Percentiles rank a stretch among this genome's conserved stretches.
These are phyloP conservation scores for Ramazzottius varieornatus DNA, from an alignment of 2,888 invertebrate species.

Conservation along the genomic window DNA sequence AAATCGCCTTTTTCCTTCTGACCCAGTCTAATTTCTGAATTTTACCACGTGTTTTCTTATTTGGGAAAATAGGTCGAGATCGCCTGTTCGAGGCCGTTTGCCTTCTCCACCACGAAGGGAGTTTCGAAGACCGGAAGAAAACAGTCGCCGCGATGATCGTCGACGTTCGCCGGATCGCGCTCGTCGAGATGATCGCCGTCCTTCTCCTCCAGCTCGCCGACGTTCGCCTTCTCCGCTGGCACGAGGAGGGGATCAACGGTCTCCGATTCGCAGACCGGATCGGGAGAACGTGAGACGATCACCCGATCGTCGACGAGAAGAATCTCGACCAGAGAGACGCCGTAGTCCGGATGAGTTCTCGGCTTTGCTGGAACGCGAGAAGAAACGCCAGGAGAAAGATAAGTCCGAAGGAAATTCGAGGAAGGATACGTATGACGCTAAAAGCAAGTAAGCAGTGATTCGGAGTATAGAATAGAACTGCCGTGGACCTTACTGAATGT, in stretches of 20 bases:
- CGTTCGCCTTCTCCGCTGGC: not conserved
- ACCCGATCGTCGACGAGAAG: no score
- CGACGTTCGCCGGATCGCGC: not conserved
- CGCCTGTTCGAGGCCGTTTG: not conserved
- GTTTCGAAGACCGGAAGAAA: not conserved
- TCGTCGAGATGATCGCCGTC: not conserved
- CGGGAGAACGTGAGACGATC: not conserved
- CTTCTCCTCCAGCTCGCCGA: not conserved
- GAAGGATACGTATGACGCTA: not conserved
- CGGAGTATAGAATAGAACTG: not conserved
- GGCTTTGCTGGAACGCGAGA: not conserved
- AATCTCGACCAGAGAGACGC: no score
- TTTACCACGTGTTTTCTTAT: no score
- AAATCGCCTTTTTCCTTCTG: no score
- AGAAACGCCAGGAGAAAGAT: not conserved
- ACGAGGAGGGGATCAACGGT: not conserved
- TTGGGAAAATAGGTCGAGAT: not conserved
- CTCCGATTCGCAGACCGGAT: not conserved
- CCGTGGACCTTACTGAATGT: no score
- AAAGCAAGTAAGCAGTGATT: not conserved
- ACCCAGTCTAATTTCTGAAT: no score
- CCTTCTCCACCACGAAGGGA: not conserved
- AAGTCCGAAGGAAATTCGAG: not conserved
- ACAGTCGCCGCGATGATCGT: not conserved
- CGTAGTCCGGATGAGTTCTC: not conserved